phyloP scores from a whole-genome alignment of 1,140 invertebrate species.

The Aphaenogaster rudis region DNA sequence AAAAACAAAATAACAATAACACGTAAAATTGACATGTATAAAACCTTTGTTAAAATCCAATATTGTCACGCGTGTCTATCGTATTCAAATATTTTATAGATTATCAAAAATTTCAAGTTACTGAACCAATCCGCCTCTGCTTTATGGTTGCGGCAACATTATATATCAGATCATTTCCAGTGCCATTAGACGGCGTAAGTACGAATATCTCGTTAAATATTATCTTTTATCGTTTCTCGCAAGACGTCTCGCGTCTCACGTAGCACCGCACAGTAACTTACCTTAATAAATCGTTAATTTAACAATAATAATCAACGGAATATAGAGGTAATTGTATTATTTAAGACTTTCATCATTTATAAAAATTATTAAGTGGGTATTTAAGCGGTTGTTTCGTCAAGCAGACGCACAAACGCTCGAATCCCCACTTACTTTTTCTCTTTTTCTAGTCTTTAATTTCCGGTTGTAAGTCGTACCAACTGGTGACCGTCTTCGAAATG shows the following conservation, averaged over 20 bases:
- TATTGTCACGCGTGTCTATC: background rate
- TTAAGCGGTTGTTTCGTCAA: constrained; percentile 44
- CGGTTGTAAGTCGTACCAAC: constrained; percentile 91
- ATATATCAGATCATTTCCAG: constrained; percentile 36
- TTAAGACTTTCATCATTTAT: constrained; percentile 39
- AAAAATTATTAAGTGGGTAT: constrained; percentile 58
- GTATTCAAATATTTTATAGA: constrained; percentile 4
- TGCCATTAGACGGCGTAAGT: constrained; percentile 68
- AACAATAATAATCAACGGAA: constrained; percentile 14
- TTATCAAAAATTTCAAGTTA: background rate
- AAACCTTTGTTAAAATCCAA: background rate
- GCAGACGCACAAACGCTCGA: constrained; percentile 56
- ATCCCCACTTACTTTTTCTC: constrained; percentile 66
- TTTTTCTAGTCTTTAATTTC: constrained; percentile 86
- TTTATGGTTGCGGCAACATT: background rate
- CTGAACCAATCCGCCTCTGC: background rate
- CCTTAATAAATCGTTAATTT: background rate
- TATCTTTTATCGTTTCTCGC: constrained; percentile 32
- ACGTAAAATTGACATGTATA: background rate
- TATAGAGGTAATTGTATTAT: constrained; percentile 10
- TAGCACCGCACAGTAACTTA: constrained; percentile 21
- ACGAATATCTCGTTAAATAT: constrained; percentile 37
- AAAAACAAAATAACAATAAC: constrained; percentile 11
- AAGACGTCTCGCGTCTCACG: constrained; percentile 34
- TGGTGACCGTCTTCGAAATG: constrained; percentile 89